phyloP scores from a whole-genome alignment of 2,888 invertebrate species.

The Tetragonula carbonaria region DNA sequence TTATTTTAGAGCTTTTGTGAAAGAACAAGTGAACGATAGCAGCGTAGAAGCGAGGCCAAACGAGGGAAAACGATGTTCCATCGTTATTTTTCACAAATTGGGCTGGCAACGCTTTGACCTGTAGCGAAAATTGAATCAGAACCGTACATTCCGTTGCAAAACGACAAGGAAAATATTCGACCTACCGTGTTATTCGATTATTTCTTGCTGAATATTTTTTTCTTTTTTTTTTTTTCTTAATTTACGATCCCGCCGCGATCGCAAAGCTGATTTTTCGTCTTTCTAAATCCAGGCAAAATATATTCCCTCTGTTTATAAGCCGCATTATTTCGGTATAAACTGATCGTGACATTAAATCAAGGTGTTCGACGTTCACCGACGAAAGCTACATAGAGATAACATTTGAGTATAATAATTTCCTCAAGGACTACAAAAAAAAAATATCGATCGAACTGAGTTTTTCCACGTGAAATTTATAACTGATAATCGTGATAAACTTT shows the following conservation, averaged over 20 bases:
- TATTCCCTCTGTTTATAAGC: not conserved
- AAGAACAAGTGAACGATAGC: slow-evolving; percentile 54
- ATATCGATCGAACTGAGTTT: not conserved
- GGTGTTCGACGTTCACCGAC: not conserved
- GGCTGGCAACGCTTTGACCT: slow-evolving; percentile 38
- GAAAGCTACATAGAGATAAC: not conserved
- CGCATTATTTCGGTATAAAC: too few species aligned
- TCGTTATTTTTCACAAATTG: slow-evolving; percentile 67
- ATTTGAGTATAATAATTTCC: not conserved
- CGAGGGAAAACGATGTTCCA: slow-evolving; percentile 50
- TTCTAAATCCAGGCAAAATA: not conserved
- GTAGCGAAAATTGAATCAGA: slow-evolving; percentile 47
- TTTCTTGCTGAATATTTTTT: not conserved
- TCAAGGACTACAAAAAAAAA: not conserved
- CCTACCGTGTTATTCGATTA: not conserved
- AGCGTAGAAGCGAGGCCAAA: slow-evolving; percentile 39
- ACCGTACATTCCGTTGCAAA: not conserved
- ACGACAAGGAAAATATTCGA: not conserved
- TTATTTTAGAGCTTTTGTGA: slow-evolving; percentile 72
- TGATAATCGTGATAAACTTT: slow-evolving; percentile 31
- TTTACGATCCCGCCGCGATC: not conserved
- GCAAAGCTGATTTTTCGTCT: not conserved
- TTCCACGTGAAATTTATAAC: slow-evolving; percentile 2
- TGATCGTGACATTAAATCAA: not conserved
- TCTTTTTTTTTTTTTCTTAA: not conserved